Conservation (phyloP, 2,113 vertebrate genomes). For the Limanda limanda region DNA sequence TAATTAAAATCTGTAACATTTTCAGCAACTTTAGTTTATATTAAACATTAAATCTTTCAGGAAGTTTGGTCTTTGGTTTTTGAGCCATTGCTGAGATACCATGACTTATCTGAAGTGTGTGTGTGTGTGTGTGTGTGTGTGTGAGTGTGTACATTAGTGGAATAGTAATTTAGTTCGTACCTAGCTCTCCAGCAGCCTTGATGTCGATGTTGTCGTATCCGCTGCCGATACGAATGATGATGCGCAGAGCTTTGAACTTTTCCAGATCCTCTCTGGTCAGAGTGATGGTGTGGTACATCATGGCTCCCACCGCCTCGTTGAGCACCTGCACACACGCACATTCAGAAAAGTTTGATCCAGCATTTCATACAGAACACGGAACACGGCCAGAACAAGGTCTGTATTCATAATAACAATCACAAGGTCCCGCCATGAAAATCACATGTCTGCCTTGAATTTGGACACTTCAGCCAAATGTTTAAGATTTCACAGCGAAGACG, state of each 20-base stretch:
- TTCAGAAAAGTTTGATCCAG: neutral
- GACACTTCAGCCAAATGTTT: conserved; percentile 26
- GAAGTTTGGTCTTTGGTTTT: no score
- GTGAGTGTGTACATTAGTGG: no score
- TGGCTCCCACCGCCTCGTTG: conserved; percentile 95
- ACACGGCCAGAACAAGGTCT: neutral
- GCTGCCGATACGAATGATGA: conserved; percentile 97
- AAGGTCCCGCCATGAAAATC: conserved; percentile 30
- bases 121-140: no score
- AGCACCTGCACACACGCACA: conserved; percentile 84
- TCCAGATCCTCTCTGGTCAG: conserved; percentile 97
- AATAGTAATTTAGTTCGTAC: conserved; percentile 68
- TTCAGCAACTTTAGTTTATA: no score
- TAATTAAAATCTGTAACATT: no score
- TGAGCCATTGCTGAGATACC: no score
- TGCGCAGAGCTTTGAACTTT: conserved; percentile 97
- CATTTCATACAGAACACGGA: neutral
- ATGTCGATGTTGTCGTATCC: conserved; percentile 99
- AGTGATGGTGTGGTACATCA: conserved; percentile 99
- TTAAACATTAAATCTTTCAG: no score
- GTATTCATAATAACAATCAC: conserved; percentile 30
- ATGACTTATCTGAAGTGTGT: no score
- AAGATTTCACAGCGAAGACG: conserved; percentile 10
- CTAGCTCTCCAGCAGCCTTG: conserved; percentile 96
- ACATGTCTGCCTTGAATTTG: conserved; percentile 25